These are phyloP conservation scores for Mythimna ferrago DNA, from an alignment of 2,888 invertebrate species.

Conservation along the genomic window DNA sequence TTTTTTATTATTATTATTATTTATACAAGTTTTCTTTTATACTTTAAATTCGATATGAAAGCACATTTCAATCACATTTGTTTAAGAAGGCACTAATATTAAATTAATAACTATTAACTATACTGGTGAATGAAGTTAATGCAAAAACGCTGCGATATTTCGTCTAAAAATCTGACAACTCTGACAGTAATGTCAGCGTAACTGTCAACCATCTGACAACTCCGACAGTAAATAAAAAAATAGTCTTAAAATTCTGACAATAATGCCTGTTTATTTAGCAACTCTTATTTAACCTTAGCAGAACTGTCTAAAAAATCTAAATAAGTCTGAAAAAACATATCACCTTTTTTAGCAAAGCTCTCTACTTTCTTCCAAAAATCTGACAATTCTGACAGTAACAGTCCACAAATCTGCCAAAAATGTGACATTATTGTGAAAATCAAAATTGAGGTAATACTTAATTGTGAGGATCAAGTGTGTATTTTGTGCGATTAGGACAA, in stretches of 20 bases:
- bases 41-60: conserved; percentile 59
- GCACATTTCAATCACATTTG: conserved; percentile 60
- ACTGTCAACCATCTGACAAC: too few species aligned
- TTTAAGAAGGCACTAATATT: conserved; percentile 54
- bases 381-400: not conserved
- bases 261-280: too few species aligned
- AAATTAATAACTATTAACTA: conserved; percentile 34
- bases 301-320: too few species aligned
- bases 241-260: too few species aligned
- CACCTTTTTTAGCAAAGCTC: too few species aligned
- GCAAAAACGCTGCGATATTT: conserved; percentile 17
- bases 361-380: not conserved
- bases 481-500: not conserved
- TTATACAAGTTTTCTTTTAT: conserved; percentile 48
- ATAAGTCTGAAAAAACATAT: too few species aligned
- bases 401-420: too few species aligned
- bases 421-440: too few species aligned
- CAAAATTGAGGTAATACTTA: too few species aligned
- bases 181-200: too few species aligned
- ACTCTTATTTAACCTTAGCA: too few species aligned
- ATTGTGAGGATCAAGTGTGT: not conserved
- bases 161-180: not conserved
- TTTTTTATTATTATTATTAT: conserved; percentile 18
- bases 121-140: not conserved
- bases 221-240: too few species aligned